Conservation (phyloP, 2,113 vertebrate genomes). For the Charina bottae region DNA sequence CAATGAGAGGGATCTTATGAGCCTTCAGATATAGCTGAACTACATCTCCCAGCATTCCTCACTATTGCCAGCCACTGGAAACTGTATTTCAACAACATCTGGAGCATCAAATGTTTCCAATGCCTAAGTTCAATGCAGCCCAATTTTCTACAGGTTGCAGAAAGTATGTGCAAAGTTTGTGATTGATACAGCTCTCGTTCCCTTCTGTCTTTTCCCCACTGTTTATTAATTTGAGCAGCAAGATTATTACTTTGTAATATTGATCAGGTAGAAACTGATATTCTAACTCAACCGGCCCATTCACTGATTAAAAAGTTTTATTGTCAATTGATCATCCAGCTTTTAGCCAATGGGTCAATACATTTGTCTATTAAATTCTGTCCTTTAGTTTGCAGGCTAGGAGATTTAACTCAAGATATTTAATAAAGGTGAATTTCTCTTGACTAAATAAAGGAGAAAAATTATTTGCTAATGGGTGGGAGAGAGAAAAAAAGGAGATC, state of each 20-base stretch:
- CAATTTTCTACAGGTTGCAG: not conserved
- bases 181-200: not conserved
- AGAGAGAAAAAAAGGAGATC: too few species aligned
- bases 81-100: not conserved
- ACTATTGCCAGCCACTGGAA: not conserved
- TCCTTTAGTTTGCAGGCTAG: not conserved
- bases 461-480: not conserved
- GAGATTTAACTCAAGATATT: conserved; percentile 12
- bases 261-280: conserved; percentile 8
- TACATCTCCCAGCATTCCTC: not conserved
- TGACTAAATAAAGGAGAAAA: not conserved
- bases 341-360: conserved; percentile 31
- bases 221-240: conserved; percentile 22
- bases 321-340: conserved; percentile 24
- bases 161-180: not conserved
- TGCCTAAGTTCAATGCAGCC: not conserved
- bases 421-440: conserved; percentile 16
- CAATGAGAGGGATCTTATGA: too few species aligned
- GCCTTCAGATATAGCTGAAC: not conserved
- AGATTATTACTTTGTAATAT: conserved; percentile 39
- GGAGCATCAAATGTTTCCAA: not conserved
- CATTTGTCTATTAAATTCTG: conserved; percentile 17
- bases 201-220: not conserved
- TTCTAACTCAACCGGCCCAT: conserved; percentile 9
- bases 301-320: conserved; percentile 22